Evolutionary conservation across 2,797 vertebrate species (phyloP), one percentile per base, ranked within the genome.

Genomic region (Melanotaenia trifasciata): DNA sequence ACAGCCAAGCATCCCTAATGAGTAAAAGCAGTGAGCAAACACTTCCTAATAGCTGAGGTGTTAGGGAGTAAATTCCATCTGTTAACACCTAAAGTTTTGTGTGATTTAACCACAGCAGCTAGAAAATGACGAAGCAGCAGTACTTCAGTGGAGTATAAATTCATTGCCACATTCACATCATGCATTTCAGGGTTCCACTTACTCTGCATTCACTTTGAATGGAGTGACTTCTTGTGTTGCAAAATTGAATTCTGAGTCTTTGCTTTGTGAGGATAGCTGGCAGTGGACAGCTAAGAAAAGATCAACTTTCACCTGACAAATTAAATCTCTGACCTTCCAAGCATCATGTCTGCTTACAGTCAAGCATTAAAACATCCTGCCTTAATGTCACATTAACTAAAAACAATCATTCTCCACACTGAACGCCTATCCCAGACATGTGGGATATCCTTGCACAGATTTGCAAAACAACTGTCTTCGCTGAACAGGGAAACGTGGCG

Each of bases 1-100:
- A 73, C 33, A 57, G 61, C 59, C 66, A 54, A 53, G 54, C 32
- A 22, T 70, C 38, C 78, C 72, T 74, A 84, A 84, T 76, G 80
- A 90, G 59, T 32, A 51, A 40, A 64, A 62, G 58, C 72, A 68
- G 54, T 70, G 59, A 77, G 65, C 73, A 62, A 80, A 70, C 73
- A 70, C 70, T 70, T 82, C 56, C 33, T 74, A 71, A 86, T 36
- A 61, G 40, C 67, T 50, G 1, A 3, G 40, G 58, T 72, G 74
- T 26, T 60, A 40, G n/a, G 40, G 64, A 75, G 36, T 77, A 64
- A 59, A 33, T 56, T 33, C 70, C 73, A 72, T 85, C 67, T 74
- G 64, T 82, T 83, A 81, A 75, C 79, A 68, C 62, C 73, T 32
- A 36, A 16, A 58, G 64, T 69, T 70, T 71, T 69, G 67, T 28